Percentiles rank a stretch among this genome's conserved stretches.
Evolutionary conservation across 2,888 invertebrate genomes (phyloP).

Genomic region (Chrysolina oricalcia): DNA sequence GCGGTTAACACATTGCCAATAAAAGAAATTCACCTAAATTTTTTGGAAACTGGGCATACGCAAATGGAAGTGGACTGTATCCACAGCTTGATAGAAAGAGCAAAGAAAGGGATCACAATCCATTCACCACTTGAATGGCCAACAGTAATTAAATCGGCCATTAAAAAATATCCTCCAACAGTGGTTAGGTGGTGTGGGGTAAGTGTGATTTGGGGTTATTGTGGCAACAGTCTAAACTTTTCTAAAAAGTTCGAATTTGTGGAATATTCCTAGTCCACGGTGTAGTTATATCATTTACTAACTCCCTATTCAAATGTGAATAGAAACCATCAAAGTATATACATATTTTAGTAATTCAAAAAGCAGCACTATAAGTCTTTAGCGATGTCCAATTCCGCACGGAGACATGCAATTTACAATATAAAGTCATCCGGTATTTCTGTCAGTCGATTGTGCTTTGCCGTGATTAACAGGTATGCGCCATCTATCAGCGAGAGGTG

Average conservation of each 20-base stretch:
- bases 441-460: neutral
- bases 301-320: constrained; percentile 10
- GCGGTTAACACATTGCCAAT: too few species aligned
- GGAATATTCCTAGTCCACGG: constrained; percentile 11
- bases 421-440: constrained; percentile 8
- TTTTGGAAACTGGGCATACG: too few species aligned
- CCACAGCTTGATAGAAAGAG: too few species aligned
- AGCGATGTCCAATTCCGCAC: constrained; percentile 10
- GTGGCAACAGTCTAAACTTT: neutral
- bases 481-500: constrained; percentile 14
- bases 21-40: too few species aligned
- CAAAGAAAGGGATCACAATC: too few species aligned
- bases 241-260: neutral
- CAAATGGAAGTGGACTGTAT: too few species aligned
- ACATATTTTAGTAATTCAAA: constrained; percentile 20
- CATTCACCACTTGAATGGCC: too few species aligned
- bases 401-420: constrained; percentile 17
- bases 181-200: neutral
- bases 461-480: constrained; percentile 4
- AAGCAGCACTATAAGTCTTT: constrained; percentile 11
- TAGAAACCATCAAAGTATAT: constrained; percentile 20
- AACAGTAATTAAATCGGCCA: too few species aligned
- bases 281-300: constrained; percentile 16
- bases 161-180: too few species aligned
- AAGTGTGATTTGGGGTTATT: neutral